phyloP scores from a whole-genome alignment of 2,888 invertebrate genomes.

The Lydus trimaculatus region DNA sequence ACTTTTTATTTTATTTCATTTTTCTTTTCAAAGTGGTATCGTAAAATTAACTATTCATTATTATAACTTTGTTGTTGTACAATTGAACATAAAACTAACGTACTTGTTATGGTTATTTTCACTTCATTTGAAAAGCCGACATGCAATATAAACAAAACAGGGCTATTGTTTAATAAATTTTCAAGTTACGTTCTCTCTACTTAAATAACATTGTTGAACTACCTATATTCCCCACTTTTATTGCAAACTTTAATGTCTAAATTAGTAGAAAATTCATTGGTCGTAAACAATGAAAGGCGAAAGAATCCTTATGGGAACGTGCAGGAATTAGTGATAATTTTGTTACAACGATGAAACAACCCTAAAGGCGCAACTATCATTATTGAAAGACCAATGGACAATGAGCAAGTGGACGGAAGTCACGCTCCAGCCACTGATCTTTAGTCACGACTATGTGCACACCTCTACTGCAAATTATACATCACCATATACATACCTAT shows the following conservation, averaged over 20 bases:
- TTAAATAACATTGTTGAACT: not conserved
- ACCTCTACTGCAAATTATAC: constrained; percentile 48
- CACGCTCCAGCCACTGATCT: constrained; percentile 45
- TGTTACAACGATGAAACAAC: not conserved
- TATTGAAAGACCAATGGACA: not conserved
- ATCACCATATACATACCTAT: constrained; percentile 23
- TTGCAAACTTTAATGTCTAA: not conserved
- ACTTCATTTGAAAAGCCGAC: constrained; percentile 1
- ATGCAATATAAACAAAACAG: not conserved
- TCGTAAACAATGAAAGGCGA: not conserved
- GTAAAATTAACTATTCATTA: not conserved
- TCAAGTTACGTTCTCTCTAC: not conserved
- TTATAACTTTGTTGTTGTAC: not conserved
- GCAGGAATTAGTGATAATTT: not conserved
- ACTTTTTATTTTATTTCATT: not conserved
- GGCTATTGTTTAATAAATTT: not conserved
- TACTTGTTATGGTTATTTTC: not conserved
- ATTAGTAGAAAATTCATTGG: not conserved
- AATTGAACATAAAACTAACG: not conserved
- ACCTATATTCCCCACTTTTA: not conserved
- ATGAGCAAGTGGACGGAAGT: constrained; percentile 39
- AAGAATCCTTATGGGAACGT: not conserved
- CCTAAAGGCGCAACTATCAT: not conserved
- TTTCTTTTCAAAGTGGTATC: not conserved
- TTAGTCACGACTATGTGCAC: constrained; percentile 47